phyloP scores from a whole-genome alignment of 1,140 invertebrate genomes.

The Brachionus asplanchnoidis region DNA sequence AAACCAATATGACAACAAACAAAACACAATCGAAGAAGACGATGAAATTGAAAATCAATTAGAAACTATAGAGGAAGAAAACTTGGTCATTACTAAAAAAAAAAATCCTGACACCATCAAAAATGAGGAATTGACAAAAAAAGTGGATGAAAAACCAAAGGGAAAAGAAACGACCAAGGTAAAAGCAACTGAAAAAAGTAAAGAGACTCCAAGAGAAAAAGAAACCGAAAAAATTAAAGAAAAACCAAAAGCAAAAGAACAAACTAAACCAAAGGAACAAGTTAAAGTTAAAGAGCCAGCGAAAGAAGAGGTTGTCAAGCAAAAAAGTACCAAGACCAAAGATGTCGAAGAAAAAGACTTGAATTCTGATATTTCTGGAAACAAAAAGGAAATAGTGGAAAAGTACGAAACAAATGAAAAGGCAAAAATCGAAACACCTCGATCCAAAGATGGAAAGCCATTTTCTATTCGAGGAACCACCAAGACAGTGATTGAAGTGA shows the following conservation, averaged over 20 bases:
- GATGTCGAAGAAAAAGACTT: not conserved
- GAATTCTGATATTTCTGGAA: not conserved
- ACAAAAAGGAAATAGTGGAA: not conserved
- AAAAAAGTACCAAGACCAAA: not conserved
- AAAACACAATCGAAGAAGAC: not conserved
- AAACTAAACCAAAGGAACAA: not conserved
- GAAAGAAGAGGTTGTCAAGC: not conserved
- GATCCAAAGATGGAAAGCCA: conserved; percentile 18
- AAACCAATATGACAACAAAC: not conserved
- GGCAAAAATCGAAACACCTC: not conserved
- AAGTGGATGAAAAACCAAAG: not conserved
- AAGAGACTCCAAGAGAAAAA: not conserved
- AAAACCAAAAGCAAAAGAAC: not conserved
- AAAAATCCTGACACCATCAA: not conserved
- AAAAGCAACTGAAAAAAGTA: not conserved
- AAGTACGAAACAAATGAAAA: conserved; percentile 2
- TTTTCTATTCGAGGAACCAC: conserved; percentile 38
- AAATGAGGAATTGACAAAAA: not conserved
- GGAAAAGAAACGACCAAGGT: not conserved
- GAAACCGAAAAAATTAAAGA: not conserved
- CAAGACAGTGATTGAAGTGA: conserved; percentile 33
- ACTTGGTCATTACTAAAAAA: not conserved
- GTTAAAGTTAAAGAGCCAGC: not conserved
- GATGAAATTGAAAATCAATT: not conserved
- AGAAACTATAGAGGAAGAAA: conserved; percentile 14